These are phyloP conservation scores for Toxotes jaculatrix DNA, from an alignment of 2,113 vertebrate species.

Conservation along the genomic window DNA sequence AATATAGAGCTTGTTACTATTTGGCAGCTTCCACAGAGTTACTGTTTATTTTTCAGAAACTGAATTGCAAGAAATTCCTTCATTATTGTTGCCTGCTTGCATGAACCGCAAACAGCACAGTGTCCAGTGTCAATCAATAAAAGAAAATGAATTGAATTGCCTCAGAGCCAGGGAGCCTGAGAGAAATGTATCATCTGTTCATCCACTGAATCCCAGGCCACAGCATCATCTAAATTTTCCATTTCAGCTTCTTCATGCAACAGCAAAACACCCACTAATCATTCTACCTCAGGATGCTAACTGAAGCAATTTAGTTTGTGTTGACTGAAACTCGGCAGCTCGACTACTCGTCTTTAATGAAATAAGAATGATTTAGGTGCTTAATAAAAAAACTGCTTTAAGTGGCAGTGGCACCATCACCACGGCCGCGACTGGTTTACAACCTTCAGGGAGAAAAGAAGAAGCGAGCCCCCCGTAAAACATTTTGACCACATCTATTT, in stretches of 20 bases:
- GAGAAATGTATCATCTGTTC: conserved; percentile 53
- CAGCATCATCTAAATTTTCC: conserved; percentile 50
- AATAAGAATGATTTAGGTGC: conserved; percentile 50
- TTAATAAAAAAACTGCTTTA: conserved; percentile 33
- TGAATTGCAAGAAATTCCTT: conserved; percentile 53
- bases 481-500: conserved; percentile 35
- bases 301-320: conserved; percentile 55
- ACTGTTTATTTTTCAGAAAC: conserved; percentile 37
- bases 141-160: conserved; percentile 69
- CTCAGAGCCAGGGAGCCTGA: conserved; percentile 53
- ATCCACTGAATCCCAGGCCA: conserved; percentile 35
- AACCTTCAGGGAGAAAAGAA: conserved; percentile 15
- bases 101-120: conserved; percentile 38
- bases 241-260: conserved; percentile 24
- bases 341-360: conserved; percentile 29
- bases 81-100: conserved; percentile 44
- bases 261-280: conserved; percentile 47
- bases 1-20: conserved; percentile 20
- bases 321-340: conserved; percentile 30
- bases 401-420: conserved; percentile 6
- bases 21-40: conserved; percentile 26
- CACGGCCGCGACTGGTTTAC: not conserved
- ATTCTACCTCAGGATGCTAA: conserved; percentile 43
- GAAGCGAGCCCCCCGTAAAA: no score
- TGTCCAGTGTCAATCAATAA: conserved; percentile 71